These are phyloP conservation scores for Melanotaenia boesemani DNA, from an alignment of 2,797 vertebrate species.

Conservation along the genomic window DNA sequence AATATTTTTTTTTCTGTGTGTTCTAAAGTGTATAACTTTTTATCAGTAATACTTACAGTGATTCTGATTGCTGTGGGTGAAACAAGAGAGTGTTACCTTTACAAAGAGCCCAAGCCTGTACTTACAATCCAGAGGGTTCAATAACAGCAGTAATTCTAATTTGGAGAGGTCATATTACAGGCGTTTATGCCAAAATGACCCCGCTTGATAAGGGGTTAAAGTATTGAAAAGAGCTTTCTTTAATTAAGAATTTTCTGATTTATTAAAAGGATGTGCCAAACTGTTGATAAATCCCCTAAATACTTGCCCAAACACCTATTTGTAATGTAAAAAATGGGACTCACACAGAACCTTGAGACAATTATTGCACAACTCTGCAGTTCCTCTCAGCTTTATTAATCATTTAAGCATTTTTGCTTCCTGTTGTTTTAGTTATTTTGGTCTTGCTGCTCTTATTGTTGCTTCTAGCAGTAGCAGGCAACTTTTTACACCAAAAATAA, in stretches of 20 bases:
- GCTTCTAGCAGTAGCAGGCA: conserved; percentile 11
- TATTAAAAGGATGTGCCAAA: background rate
- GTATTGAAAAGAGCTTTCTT: background rate
- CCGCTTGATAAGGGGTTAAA: too few relatives aligned
- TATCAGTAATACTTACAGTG: too few relatives aligned
- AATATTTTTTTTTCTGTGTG: too few relatives aligned
- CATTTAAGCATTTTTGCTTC: conserved; percentile 12
- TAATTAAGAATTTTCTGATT: background rate
- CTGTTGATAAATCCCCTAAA: background rate
- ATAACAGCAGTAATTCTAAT: too few relatives aligned
- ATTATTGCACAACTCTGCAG: background rate
- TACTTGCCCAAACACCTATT: background rate
- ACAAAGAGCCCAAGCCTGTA: too few relatives aligned
- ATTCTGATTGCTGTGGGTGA: too few relatives aligned
- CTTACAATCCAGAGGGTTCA: too few relatives aligned
- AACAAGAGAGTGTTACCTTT: too few relatives aligned
- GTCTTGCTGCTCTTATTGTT: background rate
- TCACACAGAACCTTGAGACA: conserved; percentile 8
- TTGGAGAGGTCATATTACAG: too few relatives aligned
- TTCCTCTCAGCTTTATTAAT: background rate
- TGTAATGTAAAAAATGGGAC: background rate
- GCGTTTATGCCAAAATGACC: too few relatives aligned
- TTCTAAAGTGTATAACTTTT: too few relatives aligned
- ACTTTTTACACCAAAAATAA: background rate
- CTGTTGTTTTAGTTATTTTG: conserved; percentile 8